These are phyloP conservation scores for Urosaurus nigricauda DNA, from an alignment of 2,797 vertebrate species.

Conservation along the genomic window DNA sequence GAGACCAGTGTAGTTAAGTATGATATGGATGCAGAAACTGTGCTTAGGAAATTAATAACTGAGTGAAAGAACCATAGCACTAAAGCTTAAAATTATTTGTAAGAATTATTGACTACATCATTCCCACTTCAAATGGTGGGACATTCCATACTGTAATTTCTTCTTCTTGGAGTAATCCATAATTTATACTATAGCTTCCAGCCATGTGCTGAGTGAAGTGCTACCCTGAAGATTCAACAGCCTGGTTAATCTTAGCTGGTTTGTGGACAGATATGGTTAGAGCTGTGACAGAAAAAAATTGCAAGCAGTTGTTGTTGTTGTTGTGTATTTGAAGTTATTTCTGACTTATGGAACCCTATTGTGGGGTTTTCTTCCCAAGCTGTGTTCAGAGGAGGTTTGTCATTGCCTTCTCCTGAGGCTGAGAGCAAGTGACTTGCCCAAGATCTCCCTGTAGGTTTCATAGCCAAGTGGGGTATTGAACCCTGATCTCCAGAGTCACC, in stretches of 20 bases:
- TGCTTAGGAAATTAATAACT: not conserved
- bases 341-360: too few species aligned
- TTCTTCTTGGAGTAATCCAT: not conserved
- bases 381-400: too few species aligned
- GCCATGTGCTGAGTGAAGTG: not conserved
- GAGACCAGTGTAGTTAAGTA: not conserved
- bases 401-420: too few species aligned
- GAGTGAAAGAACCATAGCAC: not conserved
- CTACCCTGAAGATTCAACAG: not conserved
- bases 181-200: not conserved
- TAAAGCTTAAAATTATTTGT: not conserved
- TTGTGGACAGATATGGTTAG: not conserved
- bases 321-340: too few species aligned
- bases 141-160: not conserved
- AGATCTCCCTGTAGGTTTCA: too few species aligned
- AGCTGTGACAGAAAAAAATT: not conserved
- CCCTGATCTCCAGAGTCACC: too few species aligned
- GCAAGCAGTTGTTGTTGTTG: too few species aligned
- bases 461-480: too few species aligned
- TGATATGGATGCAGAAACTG: not conserved
- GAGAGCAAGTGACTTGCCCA: too few species aligned
- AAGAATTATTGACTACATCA: not conserved
- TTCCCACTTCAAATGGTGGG: not conserved
- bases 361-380: too few species aligned
- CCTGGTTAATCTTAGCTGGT: not conserved